Conservation (phyloP, 1,140 invertebrate genomes). For the Drosophila kohkoa region DNA sequence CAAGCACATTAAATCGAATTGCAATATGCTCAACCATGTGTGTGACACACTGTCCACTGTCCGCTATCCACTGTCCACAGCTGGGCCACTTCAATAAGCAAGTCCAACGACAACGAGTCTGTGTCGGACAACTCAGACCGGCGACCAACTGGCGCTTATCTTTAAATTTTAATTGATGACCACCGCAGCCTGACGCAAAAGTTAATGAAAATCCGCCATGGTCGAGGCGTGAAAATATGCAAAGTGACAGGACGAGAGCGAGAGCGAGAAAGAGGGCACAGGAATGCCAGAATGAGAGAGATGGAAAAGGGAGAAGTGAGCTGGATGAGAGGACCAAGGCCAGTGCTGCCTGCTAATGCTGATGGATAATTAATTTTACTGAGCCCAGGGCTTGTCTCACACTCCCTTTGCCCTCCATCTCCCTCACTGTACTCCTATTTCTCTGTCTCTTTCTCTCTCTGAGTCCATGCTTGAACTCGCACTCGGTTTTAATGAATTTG, state of each 20-base stretch:
- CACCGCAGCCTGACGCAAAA: constrained; percentile 58
- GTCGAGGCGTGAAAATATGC: constrained; percentile 73
- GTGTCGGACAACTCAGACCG: constrained; percentile 18
- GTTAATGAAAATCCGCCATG: constrained; percentile 68
- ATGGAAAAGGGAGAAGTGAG: background rate
- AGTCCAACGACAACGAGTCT: background rate
- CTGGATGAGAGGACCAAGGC: constrained; percentile 21
- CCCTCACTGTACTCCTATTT: background rate
- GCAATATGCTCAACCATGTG: constrained; percentile 40
- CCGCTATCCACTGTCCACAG: background rate
- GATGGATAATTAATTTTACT: constrained; percentile 78
- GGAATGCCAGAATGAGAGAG: background rate
- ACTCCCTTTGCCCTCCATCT: background rate
- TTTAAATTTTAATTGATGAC: constrained; percentile 77
- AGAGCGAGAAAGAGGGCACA: background rate
- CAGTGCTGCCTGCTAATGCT: constrained; percentile 61
- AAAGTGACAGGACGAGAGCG: constrained; percentile 52
- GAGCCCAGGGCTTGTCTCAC: constrained; percentile 42
- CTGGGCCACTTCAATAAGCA: constrained; percentile 19
- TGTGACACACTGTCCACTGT: constrained; percentile 11
- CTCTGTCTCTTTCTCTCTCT: background rate
- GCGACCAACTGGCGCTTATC: constrained; percentile 30
- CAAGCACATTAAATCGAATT: constrained; percentile 59
- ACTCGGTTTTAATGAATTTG: constrained; percentile 72
- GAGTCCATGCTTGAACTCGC: constrained; percentile 11